Conservation (phyloP, 2,888 invertebrate genomes). For the Heliconius erato region DNA sequence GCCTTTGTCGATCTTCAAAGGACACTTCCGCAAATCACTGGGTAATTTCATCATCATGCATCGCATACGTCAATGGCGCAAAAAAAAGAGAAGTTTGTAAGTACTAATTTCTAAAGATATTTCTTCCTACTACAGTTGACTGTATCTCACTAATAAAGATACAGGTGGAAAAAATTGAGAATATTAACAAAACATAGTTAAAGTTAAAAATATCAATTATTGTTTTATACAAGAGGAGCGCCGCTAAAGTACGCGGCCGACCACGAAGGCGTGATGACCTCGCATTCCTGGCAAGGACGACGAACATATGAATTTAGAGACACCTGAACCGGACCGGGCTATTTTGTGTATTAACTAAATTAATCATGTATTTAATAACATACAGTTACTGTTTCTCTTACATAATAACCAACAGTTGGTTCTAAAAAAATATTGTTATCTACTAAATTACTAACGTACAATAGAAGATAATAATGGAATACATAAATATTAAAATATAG, state of each 20-base stretch:
- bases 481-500: neutral
- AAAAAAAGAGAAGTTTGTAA: slow-evolving; percentile 27
- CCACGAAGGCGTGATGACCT: slow-evolving; percentile 80
- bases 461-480: neutral
- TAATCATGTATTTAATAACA: slow-evolving; percentile 31
- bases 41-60: slow-evolving; percentile 37
- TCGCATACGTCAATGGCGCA: slow-evolving; percentile 28
- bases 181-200: slow-evolving; percentile 73
- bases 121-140: neutral
- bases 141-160: slow-evolving; percentile 29
- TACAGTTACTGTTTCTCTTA: neutral
- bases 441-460: neutral
- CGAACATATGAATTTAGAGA: slow-evolving; percentile 63
- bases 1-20: slow-evolving; percentile 31
- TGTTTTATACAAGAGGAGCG: slow-evolving; percentile 77
- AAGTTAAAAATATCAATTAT: slow-evolving; percentile 71
- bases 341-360: slow-evolving; percentile 42
- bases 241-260: slow-evolving; percentile 73
- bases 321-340: slow-evolving; percentile 58
- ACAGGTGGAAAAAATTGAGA: slow-evolving; percentile 54
- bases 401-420: neutral
- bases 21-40: slow-evolving; percentile 48
- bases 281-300: slow-evolving; percentile 86
- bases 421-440: neutral
- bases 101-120: neutral